Conservation (phyloP, 2,797 vertebrate genomes). For the Molossus molossus region DNA sequence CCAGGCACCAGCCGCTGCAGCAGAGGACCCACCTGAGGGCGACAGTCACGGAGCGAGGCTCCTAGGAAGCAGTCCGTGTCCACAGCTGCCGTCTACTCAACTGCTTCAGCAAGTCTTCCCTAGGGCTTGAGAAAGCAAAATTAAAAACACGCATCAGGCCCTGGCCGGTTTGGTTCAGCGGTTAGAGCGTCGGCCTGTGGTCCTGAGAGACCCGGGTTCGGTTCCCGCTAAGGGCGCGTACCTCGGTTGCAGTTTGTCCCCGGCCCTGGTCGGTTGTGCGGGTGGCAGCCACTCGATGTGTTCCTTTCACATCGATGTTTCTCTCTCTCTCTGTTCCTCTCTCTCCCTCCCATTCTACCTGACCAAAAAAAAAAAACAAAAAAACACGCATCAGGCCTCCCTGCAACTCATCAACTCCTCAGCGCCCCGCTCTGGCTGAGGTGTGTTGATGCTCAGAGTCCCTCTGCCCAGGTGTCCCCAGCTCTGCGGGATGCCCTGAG, state of each 20-base stretch:
- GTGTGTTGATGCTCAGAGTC: background rate
- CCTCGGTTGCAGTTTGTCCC: no score
- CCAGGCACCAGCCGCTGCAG: background rate
- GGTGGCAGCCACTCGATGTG: no score
- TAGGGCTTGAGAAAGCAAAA: slow-evolving; percentile 56
- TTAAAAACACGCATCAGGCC: slow-evolving; percentile 42
- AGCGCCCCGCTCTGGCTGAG: background rate
- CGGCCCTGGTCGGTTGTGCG: no score
- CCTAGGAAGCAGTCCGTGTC: background rate
- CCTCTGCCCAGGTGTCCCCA: background rate
- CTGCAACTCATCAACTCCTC: slow-evolving; percentile 13
- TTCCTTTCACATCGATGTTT: no score
- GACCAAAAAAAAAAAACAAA: no score
- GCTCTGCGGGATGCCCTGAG: background rate
- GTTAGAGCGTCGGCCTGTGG: no score
- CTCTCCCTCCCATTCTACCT: no score
- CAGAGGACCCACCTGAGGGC: background rate
- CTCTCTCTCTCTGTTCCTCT: no score
- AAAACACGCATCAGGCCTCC: background rate
- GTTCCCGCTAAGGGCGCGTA: no score
- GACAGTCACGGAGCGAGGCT: background rate
- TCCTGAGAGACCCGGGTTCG: no score
- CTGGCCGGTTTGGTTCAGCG: no score
- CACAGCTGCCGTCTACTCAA: background rate
- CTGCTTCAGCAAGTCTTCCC: slow-evolving; percentile 3